Evolutionary conservation across 1,140 invertebrate genomes (phyloP), one percentile per base, ranked within the genome.

Genomic region (Spodoptera litura): DNA sequence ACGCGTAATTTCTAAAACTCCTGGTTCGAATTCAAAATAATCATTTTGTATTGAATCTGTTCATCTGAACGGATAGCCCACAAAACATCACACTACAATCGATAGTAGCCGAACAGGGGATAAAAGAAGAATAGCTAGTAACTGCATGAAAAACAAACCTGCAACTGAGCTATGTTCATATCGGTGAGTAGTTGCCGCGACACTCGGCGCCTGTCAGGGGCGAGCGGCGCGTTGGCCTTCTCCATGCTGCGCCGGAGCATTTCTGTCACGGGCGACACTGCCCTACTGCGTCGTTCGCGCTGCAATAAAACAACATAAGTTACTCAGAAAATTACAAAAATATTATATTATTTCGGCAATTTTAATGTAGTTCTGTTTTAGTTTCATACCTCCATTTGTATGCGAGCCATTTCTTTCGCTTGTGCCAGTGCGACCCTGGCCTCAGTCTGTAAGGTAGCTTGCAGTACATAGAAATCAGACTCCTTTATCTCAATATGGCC

Each of bases 101-200:
- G 20, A 20, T 20, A 20, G 20, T 0, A 20, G 20, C 20, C 20
- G 20, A 20, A 20, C 20, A 20, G 20, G 20, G 20, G 20, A 20
- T 20, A 20, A 20, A 20, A 20, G 1, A 20, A 20, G 35, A 38
- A 8, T 38, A 38, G 35, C 4, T 38, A 38, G 20, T 31, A 11
- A 3, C 10, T 53, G 13, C 4, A 62, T 59, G 3, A 64, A 6
- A 51, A 62, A 62, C 62, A 66, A 80, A 95, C 94, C 96, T 99
- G 98, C 70, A 99, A 95, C 89, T 99, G 98, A n/a, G 98, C 97
- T 71, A 99, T 96, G 94, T 99, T 99, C 96, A 99, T 97, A 89
- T 99, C 98, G 44, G 97, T 97, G 66, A 99, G 95, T 82, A 98
- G 96, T 87, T 98, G 97, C 64, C 97, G 95, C 35, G 96, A 98